Evolutionary conservation across 2,888 invertebrate species (phyloP).

Genomic region (Acanthacorydalis orientalis): DNA sequence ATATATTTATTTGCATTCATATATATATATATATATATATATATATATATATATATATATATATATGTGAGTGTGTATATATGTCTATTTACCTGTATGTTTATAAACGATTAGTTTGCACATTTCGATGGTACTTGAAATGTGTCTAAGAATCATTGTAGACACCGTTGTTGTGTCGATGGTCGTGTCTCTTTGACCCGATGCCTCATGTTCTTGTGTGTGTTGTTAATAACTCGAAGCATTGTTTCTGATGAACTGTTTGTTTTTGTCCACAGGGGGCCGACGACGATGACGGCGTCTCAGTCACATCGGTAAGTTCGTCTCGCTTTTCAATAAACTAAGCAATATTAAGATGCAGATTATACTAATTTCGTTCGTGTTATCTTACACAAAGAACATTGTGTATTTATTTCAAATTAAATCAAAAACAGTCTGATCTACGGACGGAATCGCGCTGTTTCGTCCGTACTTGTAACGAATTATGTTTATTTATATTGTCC

Average conservation of each 20-base stretch:
- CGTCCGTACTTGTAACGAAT: neutral
- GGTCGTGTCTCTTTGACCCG: too few relatives aligned
- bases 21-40: neutral
- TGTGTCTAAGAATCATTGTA: too few relatives aligned
- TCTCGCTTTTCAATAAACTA: conserved; percentile 8
- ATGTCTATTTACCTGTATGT: neutral
- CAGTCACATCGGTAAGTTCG: conserved; percentile 51
- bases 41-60: conserved; percentile 1
- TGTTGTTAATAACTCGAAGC: too few relatives aligned
- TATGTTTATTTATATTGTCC: neutral
- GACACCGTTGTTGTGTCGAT: too few relatives aligned
- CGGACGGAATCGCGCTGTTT: neutral
- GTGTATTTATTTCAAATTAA: neutral
- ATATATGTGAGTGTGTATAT: neutral
- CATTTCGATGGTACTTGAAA: too few relatives aligned
- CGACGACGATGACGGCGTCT: conserved; percentile 58
- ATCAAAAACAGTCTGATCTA: neutral
- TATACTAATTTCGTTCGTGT: neutral
- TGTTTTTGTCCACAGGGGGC: conserved; percentile 40
- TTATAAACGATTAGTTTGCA: neutral
- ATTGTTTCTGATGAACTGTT: too few relatives aligned
- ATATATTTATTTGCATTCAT: neutral
- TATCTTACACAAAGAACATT: conserved; percentile 7
- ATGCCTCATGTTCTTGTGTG: too few relatives aligned
- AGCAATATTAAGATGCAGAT: too few relatives aligned